These are phyloP conservation scores for Halichoeres trimaculatus DNA, from an alignment of 2,113 vertebrate species.

Conservation along the genomic window DNA sequence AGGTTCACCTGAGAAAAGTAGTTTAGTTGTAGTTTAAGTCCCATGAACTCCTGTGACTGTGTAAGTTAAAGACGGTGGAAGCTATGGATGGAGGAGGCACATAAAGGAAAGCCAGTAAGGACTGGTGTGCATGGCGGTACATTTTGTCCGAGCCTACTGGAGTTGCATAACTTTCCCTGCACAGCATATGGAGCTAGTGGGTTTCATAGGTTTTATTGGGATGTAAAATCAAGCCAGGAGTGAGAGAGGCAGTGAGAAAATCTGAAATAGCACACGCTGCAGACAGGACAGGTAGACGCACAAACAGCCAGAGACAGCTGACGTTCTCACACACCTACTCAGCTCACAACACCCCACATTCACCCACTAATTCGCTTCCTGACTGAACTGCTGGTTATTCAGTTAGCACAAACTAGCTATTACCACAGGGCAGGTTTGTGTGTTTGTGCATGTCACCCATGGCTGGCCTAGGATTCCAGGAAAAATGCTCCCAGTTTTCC, in stretches of 20 bases:
- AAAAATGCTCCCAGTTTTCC: slow-evolving; percentile 46
- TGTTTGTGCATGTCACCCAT: slow-evolving; percentile 52
- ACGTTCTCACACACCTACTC: slow-evolving; percentile 60
- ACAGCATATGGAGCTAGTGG: slow-evolving; percentile 60
- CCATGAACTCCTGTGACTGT: slow-evolving; percentile 26
- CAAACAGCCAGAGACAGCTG: slow-evolving; percentile 37
- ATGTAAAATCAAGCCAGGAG: slow-evolving; percentile 59
- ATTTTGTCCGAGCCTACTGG: slow-evolving; percentile 60
- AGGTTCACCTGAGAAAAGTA: slow-evolving; percentile 16
- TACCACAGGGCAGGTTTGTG: slow-evolving; percentile 51
- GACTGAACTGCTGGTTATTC: slow-evolving; percentile 55
- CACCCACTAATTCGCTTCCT: slow-evolving; percentile 65
- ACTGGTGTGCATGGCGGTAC: slow-evolving; percentile 39
- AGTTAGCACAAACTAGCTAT: slow-evolving; percentile 61
- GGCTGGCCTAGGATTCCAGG: slow-evolving; percentile 51
- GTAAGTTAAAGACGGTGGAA: slow-evolving; percentile 33
- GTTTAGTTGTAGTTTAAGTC: slow-evolving; percentile 31
- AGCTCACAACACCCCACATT: slow-evolving; percentile 42
- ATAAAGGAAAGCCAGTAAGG: slow-evolving; percentile 28
- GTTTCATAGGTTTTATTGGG: slow-evolving; percentile 66
- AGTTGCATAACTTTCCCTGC: slow-evolving; percentile 59
- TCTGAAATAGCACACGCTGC: slow-evolving; percentile 52
- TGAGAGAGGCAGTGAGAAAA: slow-evolving; percentile 20
- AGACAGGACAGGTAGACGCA: slow-evolving; percentile 54
- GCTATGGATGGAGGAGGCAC: slow-evolving; percentile 34